Base-by-base conservation (phyloP, 2,113 vertebrate species). In the Rattus rattus region DNA sequence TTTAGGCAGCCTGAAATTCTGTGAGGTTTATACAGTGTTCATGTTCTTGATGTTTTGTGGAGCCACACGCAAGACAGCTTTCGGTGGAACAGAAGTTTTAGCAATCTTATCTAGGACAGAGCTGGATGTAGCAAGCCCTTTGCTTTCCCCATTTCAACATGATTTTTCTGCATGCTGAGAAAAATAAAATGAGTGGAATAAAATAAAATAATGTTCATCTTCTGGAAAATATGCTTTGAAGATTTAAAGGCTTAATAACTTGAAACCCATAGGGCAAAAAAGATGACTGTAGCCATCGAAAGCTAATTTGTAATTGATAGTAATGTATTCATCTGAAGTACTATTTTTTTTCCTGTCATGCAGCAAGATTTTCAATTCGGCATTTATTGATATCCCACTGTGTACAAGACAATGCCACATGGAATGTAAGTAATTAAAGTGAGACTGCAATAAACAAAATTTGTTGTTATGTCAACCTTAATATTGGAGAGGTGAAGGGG, bases 171-270 rank as follows among this genome's bases (percentile, higher is more conserved):
- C 54, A 10, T 7, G 6, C 69, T 96, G 90, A 91, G 91, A 94
- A 80, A 96, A 97, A 97, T 91, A 17, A 86, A 79, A 70, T 33
- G 5, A 86, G 30, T 67, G 30, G 28, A 85, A 65, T 43, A 86
- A 47, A 47, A 65, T 90, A 87, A 98, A 97, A 95, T 96, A 5
- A n/a, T 95, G 70, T 43, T 20, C n/a, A 96, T 77, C 47, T 95
- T n/a, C 80, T 97, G 86, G 65, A 88, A 97, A 95, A 95, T 87
- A 56, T 86, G 6, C 87, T 89, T 96, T 97, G 91, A 96, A 90
- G 61, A 96, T 94, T 97, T 97, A 94, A 97, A 96, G 56, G 73
- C 87, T 96, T 95, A 0, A 0, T 94, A 96, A 85, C 47, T 88
- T 97, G 52, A 96, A 97, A 97, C 63, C 65, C 28, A 36, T 7